Evolutionary conservation across 2,113 vertebrate species (phyloP).

Genomic region (Hystrix cristata): DNA sequence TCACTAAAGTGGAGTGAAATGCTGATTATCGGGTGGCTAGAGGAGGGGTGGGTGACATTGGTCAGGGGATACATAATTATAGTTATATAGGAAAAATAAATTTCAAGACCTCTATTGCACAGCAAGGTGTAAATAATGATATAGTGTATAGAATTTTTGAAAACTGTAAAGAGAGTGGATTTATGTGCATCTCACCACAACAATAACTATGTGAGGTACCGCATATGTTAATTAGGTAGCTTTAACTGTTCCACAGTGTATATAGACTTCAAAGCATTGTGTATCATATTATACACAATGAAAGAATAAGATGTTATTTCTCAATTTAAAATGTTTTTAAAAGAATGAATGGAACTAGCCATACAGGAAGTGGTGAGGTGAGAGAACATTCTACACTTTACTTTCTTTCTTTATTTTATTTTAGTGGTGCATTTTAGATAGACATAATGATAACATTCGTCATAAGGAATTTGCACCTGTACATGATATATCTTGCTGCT

Average conservation of each 20-base stretch:
- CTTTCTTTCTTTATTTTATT: no score
- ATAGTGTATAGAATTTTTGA: background rate
- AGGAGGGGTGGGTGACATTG: background rate
- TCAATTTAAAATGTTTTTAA: background rate
- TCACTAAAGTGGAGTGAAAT: background rate
- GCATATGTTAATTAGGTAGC: background rate
- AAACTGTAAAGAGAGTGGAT: no score
- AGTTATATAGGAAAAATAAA: background rate
- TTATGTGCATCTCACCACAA: background rate
- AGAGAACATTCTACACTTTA: background rate
- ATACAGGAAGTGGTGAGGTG: background rate
- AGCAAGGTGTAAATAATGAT: background rate
- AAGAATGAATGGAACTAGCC: background rate
- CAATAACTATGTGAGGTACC: no score
- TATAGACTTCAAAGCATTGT: background rate
- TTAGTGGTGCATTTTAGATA: no score
- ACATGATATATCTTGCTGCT: no score
- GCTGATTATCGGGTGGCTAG: background rate
- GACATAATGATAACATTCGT: no score
- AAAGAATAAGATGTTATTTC: background rate
- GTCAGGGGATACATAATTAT: background rate
- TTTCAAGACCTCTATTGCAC: background rate
- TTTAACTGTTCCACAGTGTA: background rate
- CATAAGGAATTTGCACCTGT: no score
- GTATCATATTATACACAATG: background rate